phyloP scores from a whole-genome alignment of 2,888 invertebrate species.

The Petrolisthes manimaculis region DNA sequence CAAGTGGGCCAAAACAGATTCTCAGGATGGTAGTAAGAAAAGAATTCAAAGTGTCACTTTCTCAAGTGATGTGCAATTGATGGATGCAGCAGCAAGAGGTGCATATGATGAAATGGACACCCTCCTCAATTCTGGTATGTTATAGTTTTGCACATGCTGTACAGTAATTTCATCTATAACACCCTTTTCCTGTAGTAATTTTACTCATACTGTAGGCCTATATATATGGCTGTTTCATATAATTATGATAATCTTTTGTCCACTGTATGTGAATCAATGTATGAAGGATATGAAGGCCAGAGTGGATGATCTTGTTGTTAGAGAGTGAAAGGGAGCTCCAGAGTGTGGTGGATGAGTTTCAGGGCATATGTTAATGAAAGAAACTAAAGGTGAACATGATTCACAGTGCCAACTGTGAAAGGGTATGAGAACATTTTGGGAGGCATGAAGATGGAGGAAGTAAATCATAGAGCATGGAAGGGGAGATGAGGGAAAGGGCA shows the following conservation, averaged over 20 bases:
- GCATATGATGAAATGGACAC: conserved; percentile 41
- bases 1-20: conserved; percentile 51
- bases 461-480: neutral
- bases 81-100: conserved; percentile 43
- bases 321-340: neutral
- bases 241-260: too few species aligned
- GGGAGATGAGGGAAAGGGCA: neutral
- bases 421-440: too few species aligned
- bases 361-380: neutral
- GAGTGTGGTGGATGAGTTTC: neutral
- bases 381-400: too few species aligned
- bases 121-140: conserved; percentile 47
- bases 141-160: neutral
- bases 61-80: conserved; percentile 30
- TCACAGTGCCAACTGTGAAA: too few species aligned
- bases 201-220: too few species aligned
- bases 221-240: too few species aligned
- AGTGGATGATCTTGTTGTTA: neutral
- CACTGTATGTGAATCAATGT: too few species aligned
- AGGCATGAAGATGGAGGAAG: neutral
- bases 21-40: neutral
- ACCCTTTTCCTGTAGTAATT: too few species aligned
- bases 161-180: too few species aligned
- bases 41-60: conserved; percentile 16
- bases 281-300: too few species aligned